Percentiles rank a stretch among this genome's conserved stretches.
Evolutionary conservation across 2,888 invertebrate species (phyloP).

Genomic region (Meliscaeva auricollis): DNA sequence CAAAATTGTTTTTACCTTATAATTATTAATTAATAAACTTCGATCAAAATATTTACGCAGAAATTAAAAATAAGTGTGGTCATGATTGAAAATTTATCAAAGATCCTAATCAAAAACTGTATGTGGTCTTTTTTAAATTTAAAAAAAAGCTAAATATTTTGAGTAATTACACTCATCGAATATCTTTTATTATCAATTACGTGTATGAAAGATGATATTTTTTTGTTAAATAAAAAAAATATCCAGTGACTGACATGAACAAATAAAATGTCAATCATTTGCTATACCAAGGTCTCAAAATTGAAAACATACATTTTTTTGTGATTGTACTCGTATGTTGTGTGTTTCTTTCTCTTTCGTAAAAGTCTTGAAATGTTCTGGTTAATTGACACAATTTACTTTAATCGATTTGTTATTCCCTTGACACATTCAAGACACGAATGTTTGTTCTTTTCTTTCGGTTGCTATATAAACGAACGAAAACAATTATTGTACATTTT

Average conservation of each 20-base stretch:
- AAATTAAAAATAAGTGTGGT: no score
- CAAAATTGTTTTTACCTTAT: no score
- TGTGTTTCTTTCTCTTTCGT: conserved; percentile 16
- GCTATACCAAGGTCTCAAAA: conserved; percentile 13
- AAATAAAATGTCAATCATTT: conserved; percentile 14
- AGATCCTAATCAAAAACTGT: no score
- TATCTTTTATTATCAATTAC: background rate
- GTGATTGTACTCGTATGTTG: no score
- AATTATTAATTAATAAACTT: no score
- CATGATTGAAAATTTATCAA: no score
- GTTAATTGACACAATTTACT: conserved; percentile 71
- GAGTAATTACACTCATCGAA: no score
- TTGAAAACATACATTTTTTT: background rate
- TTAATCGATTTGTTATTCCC: conserved; percentile 72
- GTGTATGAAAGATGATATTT: background rate
- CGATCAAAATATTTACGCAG: no score
- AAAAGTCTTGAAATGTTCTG: conserved; percentile 41
- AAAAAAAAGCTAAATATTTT: no score
- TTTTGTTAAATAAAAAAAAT: background rate
- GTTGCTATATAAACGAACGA: background rate
- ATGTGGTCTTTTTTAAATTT: background rate
- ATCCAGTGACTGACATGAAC: conserved; percentile 7
- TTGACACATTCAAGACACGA: conserved; percentile 23
- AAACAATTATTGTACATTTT: background rate
- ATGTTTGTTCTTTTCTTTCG: conserved; percentile 1